Percentiles rank a stretch among this genome's conserved stretches.
phyloP scores from a whole-genome alignment of 2,113 vertebrate genomes.

The Marmota flaviventris region DNA sequence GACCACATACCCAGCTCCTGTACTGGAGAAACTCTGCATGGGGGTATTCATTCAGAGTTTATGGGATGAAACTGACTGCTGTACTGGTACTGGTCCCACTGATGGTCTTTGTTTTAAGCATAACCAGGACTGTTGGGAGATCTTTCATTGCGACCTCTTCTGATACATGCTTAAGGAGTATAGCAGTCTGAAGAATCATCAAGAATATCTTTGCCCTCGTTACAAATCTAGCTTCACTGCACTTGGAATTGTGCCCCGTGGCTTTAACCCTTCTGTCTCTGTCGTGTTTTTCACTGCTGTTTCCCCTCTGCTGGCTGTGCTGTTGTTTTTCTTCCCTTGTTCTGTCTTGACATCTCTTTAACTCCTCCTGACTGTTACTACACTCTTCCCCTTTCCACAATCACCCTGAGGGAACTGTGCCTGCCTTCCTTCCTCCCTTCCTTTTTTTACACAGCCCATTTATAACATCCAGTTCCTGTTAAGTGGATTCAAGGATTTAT shows the following conservation, averaged over 20 bases:
- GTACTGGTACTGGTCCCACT: neutral
- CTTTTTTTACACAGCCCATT: neutral
- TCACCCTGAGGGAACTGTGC: neutral
- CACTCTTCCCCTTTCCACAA: neutral
- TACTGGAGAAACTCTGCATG: neutral
- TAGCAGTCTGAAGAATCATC: neutral
- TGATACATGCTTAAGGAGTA: neutral
- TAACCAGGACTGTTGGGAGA: neutral
- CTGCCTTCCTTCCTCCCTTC: too few species aligned
- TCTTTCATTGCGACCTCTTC: neutral
- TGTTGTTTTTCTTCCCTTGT: neutral
- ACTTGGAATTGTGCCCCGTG: rapidly evolving
- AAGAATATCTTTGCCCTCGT: neutral
- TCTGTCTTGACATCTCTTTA: neutral
- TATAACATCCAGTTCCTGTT: constrained; percentile 44
- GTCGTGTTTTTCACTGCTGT: rapidly evolving
- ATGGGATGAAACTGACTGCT: neutral
- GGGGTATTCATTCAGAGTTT: neutral
- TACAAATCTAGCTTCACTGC: neutral
- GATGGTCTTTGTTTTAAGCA: neutral
- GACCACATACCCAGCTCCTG: neutral
- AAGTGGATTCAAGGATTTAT: constrained; percentile 45
- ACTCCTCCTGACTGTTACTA: neutral
- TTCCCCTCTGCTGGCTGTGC: neutral
- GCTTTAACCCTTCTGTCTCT: too few species aligned